phyloP scores from a whole-genome alignment of 2,113 vertebrate species.

The Hippocampus barbouri region DNA sequence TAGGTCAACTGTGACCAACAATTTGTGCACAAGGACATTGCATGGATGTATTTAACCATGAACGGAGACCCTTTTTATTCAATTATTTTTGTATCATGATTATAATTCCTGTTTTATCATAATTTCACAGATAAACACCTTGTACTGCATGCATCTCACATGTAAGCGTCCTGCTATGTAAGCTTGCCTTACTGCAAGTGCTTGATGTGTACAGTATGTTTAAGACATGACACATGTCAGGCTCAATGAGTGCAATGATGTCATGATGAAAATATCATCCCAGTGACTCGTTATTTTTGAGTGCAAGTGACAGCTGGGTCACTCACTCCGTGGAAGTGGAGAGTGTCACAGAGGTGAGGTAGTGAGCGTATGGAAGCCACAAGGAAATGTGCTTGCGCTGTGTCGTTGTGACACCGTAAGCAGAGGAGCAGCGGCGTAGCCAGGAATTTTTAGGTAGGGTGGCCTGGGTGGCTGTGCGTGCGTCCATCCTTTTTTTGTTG shows the following conservation, averaged over 20 bases:
- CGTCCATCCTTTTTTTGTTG: too few relatives aligned
- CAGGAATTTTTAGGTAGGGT: background rate
- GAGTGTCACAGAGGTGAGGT: conserved; percentile 6
- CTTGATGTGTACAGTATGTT: background rate
- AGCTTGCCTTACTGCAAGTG: too few relatives aligned
- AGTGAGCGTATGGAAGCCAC: conserved; percentile 6
- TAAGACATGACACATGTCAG: conserved; percentile 20
- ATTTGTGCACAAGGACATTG: too few relatives aligned
- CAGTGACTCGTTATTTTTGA: conserved; percentile 35
- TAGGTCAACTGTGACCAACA: too few relatives aligned
- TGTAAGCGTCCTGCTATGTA: too few relatives aligned
- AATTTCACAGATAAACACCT: too few relatives aligned
- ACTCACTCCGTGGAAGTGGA: background rate
- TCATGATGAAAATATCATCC: conserved; percentile 46
- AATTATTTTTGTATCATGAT: too few relatives aligned
- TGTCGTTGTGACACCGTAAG: conserved; percentile 31
- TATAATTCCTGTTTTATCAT: too few relatives aligned
- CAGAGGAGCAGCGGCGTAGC: conserved; percentile 14
- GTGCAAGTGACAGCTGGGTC: conserved; percentile 56
- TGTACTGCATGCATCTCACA: too few relatives aligned
- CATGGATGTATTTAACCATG: too few relatives aligned
- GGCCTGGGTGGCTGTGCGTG: too few relatives aligned
- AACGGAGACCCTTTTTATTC: too few relatives aligned
- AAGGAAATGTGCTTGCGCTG: conserved; percentile 10
- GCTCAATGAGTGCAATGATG: conserved; percentile 28